phyloP scores from a whole-genome alignment of 2,113 vertebrate species.

The Fukomys damarensis region DNA sequence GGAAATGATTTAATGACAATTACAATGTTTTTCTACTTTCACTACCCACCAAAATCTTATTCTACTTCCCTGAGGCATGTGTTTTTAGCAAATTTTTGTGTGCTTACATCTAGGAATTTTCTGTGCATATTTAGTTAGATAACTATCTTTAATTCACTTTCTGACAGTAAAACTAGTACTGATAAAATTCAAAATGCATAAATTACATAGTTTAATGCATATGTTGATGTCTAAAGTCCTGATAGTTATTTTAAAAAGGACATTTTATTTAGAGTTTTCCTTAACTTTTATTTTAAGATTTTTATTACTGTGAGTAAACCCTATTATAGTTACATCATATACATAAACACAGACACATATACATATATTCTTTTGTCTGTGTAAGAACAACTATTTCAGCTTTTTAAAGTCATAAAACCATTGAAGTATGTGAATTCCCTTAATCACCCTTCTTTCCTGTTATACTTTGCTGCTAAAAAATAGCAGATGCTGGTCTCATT shows the following conservation, averaged over 20 bases:
- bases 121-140: neutral
- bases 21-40: neutral
- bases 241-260: neutral
- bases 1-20: neutral
- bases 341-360: neutral
- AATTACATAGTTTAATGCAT: neutral
- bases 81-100: neutral
- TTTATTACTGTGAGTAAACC: neutral
- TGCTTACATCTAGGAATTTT: neutral
- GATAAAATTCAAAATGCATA: neutral
- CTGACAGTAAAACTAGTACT: neutral
- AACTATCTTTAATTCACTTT: neutral
- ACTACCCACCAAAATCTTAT: conserved; percentile 27
- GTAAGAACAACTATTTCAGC: conserved; percentile 12
- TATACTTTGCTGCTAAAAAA: conserved; percentile 80
- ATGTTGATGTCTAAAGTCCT: neutral
- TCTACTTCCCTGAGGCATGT: neutral
- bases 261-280: neutral
- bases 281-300: conserved; percentile 18
- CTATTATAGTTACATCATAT: neutral
- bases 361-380: neutral
- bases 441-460: conserved; percentile 52
- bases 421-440: conserved; percentile 53
- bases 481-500: conserved; percentile 67
- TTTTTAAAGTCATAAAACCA: conserved; percentile 57